These are phyloP conservation scores for Xiphydria camelus DNA, from an alignment of 2,888 invertebrate genomes.

Conservation along the genomic window DNA sequence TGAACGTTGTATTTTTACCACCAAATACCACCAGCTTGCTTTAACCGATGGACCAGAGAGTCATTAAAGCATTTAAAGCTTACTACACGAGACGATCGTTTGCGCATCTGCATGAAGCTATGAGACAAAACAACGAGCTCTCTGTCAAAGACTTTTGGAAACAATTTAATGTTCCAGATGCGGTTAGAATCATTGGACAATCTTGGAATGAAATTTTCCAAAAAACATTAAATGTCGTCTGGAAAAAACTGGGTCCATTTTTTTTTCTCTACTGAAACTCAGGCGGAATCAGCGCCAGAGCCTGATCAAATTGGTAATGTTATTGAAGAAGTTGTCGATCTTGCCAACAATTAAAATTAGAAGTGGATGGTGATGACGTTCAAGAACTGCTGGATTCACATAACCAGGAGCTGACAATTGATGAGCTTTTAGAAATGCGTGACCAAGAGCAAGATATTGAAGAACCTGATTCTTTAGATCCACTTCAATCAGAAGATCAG, in stretches of 20 bases:
- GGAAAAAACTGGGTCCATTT: slow-evolving; percentile 35
- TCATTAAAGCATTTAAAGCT: slow-evolving; percentile 38
- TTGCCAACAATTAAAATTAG: slow-evolving; percentile 29
- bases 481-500: slow-evolving; percentile 30
- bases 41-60: slow-evolving; percentile 39
- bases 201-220: slow-evolving; percentile 25
- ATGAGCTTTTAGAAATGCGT: slow-evolving; percentile 8
- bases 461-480: slow-evolving; percentile 24
- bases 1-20: slow-evolving; percentile 29
- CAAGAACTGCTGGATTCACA: slow-evolving; percentile 37
- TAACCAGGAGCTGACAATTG: slow-evolving; percentile 34
- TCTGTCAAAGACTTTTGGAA: slow-evolving; percentile 27
- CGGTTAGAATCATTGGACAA: slow-evolving; percentile 21
- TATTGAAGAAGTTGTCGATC: slow-evolving; percentile 18
- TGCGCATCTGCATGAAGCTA: slow-evolving; percentile 26
- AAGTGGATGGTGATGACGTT: slow-evolving; percentile 35
- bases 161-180: slow-evolving; percentile 30
- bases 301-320: too few relatives aligned
- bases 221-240: slow-evolving; percentile 35
- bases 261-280: slow-evolving; percentile 23
- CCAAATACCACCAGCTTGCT: slow-evolving; percentile 35
- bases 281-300: slow-evolving; percentile 20
- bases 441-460: slow-evolving; percentile 31
- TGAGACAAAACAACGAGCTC: slow-evolving; percentile 24
- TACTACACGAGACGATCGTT: slow-evolving; percentile 30